Percentiles rank a stretch among this genome's conserved stretches.
These are phyloP conservation scores for Caracal caracal DNA, from an alignment of 2,113 vertebrate genomes.

Conservation along the genomic window DNA sequence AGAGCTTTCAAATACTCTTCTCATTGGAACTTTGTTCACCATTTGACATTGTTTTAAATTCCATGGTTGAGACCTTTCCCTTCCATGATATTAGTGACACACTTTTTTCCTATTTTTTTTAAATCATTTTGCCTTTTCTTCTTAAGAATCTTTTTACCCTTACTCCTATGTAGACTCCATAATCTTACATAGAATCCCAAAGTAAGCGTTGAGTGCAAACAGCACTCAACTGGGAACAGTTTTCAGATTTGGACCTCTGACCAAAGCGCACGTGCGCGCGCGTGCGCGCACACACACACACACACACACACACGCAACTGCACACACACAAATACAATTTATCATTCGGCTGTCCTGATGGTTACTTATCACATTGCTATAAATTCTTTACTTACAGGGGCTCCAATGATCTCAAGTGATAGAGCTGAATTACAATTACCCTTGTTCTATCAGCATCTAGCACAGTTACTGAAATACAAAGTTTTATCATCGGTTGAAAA, in stretches of 20 bases:
- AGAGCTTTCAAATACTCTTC: neutral
- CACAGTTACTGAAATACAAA: neutral
- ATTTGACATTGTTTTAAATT: neutral
- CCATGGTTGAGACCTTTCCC: neutral
- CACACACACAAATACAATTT: neutral
- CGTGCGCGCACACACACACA: neutral
- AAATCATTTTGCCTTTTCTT: neutral
- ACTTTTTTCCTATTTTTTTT: neutral
- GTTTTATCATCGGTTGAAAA: neutral
- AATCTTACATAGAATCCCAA: neutral
- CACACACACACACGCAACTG: neutral
- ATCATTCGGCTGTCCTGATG: neutral
- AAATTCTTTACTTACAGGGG: neutral
- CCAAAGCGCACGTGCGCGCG: neutral
- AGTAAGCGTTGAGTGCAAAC: neutral
- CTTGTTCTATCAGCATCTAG: neutral
- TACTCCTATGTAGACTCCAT: rapidly evolving
- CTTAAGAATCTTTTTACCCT: neutral
- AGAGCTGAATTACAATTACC: neutral
- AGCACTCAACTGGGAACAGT: neutral
- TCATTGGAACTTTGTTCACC: neutral
- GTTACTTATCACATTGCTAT: neutral
- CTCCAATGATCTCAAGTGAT: neutral
- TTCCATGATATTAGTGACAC: neutral
- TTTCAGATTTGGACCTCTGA: slow-evolving; percentile 7